These are phyloP conservation scores for Idaea biselata DNA, from an alignment of 2,888 invertebrate genomes.

Conservation along the genomic window DNA sequence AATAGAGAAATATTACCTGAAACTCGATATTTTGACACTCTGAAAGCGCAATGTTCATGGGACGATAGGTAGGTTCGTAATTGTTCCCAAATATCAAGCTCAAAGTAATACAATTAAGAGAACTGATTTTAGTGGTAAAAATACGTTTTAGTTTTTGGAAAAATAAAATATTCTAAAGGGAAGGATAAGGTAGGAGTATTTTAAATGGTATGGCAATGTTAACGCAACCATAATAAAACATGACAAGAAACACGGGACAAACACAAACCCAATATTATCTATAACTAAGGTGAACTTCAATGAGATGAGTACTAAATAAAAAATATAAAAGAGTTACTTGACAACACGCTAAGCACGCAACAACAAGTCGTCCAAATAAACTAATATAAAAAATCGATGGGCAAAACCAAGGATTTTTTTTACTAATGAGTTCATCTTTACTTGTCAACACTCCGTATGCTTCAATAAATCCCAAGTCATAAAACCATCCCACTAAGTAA, in stretches of 20 bases:
- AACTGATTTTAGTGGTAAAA: too few relatives aligned
- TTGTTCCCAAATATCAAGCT: too few relatives aligned
- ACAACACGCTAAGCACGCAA: not conserved
- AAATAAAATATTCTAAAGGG: too few relatives aligned
- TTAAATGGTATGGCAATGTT: not conserved
- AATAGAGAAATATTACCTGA: not conserved
- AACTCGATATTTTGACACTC: not conserved
- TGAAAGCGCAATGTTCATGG: not conserved
- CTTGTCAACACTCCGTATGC: not conserved
- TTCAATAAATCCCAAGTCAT: not conserved
- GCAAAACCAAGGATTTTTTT: not conserved
- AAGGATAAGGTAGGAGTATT: not conserved
- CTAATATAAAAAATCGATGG: not conserved
- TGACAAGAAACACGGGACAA: conserved; percentile 1
- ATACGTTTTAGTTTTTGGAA: too few relatives aligned
- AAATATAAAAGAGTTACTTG: too few relatives aligned
- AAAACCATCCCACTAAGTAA: not conserved
- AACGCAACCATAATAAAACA: not conserved
- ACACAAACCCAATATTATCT: not conserved
- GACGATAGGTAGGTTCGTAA: too few relatives aligned
- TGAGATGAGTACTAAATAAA: too few relatives aligned
- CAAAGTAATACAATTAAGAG: too few relatives aligned
- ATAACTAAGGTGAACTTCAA: not conserved
- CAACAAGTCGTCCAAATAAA: not conserved
- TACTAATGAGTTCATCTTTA: not conserved